Conservation (phyloP, 2,888 invertebrate species). For the Tolmerus cingulatus region DNA sequence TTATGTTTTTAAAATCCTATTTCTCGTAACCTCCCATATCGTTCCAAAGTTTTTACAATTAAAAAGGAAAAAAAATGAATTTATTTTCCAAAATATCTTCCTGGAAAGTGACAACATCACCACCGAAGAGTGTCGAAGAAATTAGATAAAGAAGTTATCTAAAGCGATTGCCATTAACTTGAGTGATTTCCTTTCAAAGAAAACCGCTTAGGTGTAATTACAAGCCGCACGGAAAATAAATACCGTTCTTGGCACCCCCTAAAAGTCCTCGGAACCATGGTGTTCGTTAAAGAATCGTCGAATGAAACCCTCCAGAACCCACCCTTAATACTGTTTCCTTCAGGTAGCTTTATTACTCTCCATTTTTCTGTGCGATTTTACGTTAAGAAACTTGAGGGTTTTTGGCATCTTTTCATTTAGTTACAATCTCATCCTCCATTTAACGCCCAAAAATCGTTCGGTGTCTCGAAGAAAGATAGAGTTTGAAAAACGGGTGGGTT, state of each 20-base stretch:
- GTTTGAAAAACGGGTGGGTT: background rate
- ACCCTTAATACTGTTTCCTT: background rate
- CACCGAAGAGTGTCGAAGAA: background rate
- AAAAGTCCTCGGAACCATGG: background rate
- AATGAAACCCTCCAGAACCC: too few species aligned
- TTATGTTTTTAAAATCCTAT: too few species aligned
- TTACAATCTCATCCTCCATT: background rate
- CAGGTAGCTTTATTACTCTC: background rate
- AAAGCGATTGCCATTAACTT: constrained; percentile 40
- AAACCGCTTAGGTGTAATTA: constrained; percentile 43
- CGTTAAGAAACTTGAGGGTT: background rate
- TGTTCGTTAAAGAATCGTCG: background rate
- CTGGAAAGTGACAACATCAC: constrained; percentile 1
- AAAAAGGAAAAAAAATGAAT: background rate
- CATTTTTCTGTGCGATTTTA: background rate
- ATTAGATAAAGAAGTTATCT: constrained; percentile 39
- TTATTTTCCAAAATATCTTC: background rate
- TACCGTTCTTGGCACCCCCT: background rate
- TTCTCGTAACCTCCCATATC: too few species aligned
- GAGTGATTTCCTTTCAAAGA: constrained; percentile 42
- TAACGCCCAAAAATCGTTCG: background rate
- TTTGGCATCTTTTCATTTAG: background rate
- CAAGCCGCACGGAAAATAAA: constrained; percentile 38
- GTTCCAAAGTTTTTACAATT: too few species aligned
- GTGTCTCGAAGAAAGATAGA: background rate